Conservation (phyloP, 53 echinoderm and acorn worm species). For the Patiria pectinifera region DNA sequence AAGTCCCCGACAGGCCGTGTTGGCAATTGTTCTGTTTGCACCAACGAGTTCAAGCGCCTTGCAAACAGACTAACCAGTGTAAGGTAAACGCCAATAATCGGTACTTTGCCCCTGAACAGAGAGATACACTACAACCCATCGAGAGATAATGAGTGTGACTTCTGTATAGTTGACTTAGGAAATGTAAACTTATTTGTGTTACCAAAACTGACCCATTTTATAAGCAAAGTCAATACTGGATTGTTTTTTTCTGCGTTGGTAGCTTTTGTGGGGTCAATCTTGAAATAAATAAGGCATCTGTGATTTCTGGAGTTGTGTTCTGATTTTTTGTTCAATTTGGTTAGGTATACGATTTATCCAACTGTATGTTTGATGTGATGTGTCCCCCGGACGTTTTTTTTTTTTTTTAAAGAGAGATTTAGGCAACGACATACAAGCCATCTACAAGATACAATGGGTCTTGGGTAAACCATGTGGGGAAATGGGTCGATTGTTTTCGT, state of each 20-base stretch:
- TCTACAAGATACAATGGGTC: no score
- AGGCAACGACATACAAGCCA: no score
- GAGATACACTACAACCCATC: neutral
- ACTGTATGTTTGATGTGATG: neutral
- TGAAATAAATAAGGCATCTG: neutral
- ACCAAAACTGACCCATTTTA: slow-evolving; percentile 11
- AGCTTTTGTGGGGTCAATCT: neutral
- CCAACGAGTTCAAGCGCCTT: neutral
- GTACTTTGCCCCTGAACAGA: slow-evolving; percentile 6
- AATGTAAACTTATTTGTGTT: neutral
- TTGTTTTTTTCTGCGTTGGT: neutral
- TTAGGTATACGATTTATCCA: neutral
- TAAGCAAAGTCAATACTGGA: neutral
- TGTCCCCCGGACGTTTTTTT: neutral
- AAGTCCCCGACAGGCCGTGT: neutral
- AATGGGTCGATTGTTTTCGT: no score
- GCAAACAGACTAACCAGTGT: neutral
- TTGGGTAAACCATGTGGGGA: no score
- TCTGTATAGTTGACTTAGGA: slow-evolving; percentile 6
- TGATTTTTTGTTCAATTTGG: neutral
- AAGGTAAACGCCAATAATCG: neutral
- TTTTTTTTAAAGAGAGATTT: no score
- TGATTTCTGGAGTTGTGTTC: neutral
- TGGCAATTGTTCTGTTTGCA: neutral
- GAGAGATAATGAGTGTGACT: slow-evolving; percentile 21